Conservation (phyloP, 2,797 vertebrate species). For the Poecile montanus region DNA sequence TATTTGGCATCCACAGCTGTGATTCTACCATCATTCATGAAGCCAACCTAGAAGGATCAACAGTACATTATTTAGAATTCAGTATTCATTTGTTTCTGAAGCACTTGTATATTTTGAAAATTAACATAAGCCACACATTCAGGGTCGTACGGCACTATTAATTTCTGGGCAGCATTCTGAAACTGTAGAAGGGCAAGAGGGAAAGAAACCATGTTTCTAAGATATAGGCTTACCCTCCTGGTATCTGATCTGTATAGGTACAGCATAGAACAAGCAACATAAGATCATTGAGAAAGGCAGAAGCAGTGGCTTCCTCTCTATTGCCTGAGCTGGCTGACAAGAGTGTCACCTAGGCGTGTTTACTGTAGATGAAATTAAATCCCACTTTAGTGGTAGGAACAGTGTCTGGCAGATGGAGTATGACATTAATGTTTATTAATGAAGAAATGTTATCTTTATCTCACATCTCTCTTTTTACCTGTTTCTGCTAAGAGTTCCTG, state of each 20-base stretch:
- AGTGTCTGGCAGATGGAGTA: background rate
- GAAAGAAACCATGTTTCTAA: background rate
- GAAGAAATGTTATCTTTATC: background rate
- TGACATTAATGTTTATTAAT: background rate
- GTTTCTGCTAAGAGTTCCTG: background rate
- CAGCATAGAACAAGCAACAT: background rate
- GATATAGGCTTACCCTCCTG: background rate
- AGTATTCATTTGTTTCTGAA: background rate
- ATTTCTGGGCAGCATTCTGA: background rate
- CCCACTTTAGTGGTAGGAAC: background rate
- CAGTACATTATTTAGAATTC: background rate
- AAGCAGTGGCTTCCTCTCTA: background rate
- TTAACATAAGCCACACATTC: background rate
- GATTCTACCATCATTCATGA: conserved; percentile 85
- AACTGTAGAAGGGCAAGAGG: background rate
- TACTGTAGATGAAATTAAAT: background rate
- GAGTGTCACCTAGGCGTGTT: background rate
- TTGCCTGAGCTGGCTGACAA: background rate
- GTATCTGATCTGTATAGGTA: background rate
- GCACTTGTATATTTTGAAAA: background rate
- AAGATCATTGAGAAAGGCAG: background rate
- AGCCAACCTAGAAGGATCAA: conserved; percentile 79
- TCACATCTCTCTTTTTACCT: background rate
- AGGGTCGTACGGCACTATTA: background rate
- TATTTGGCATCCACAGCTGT: conserved; percentile 81